A percentile compares a stretch with the other conserved stretches of the same genome.
Conservation (phyloP, 2,113 vertebrate species). For the Spheniscus mendiculus region DNA sequence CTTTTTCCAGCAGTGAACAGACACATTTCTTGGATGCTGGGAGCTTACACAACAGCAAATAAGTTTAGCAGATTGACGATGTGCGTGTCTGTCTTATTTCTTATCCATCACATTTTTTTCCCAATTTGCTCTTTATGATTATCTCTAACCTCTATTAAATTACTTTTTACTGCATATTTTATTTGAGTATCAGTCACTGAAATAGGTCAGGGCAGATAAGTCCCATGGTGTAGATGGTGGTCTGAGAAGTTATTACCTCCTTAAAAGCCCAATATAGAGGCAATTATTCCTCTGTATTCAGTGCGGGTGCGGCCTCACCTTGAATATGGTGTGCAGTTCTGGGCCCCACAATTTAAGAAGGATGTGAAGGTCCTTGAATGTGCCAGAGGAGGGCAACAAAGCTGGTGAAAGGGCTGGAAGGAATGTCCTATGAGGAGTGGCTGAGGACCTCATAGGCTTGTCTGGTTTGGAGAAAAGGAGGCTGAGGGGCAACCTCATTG, state of each 20-base stretch:
- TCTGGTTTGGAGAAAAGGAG: neutral
- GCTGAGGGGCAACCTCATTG: neutral
- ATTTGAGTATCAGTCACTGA: neutral
- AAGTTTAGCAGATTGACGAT: neutral
- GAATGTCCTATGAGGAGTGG: neutral
- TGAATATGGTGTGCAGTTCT: neutral
- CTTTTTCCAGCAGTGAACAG: neutral
- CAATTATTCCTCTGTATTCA: neutral
- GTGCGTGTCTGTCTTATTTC: neutral
- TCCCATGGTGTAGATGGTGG: neutral
- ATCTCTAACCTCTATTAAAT: neutral
- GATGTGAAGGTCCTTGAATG: neutral
- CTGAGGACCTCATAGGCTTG: neutral
- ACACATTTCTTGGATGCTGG: neutral
- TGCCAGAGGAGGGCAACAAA: neutral
- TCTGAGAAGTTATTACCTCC: neutral
- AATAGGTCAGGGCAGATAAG: neutral
- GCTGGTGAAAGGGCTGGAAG: neutral
- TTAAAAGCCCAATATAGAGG: neutral
- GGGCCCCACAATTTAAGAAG: neutral
- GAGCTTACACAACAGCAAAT: neutral
- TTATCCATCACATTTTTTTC: neutral
- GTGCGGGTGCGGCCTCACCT: neutral
- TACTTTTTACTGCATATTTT: neutral
- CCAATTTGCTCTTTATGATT: neutral